Evolutionary conservation across 2,797 vertebrate genomes (phyloP).

Genomic region (Molossus molossus): DNA sequence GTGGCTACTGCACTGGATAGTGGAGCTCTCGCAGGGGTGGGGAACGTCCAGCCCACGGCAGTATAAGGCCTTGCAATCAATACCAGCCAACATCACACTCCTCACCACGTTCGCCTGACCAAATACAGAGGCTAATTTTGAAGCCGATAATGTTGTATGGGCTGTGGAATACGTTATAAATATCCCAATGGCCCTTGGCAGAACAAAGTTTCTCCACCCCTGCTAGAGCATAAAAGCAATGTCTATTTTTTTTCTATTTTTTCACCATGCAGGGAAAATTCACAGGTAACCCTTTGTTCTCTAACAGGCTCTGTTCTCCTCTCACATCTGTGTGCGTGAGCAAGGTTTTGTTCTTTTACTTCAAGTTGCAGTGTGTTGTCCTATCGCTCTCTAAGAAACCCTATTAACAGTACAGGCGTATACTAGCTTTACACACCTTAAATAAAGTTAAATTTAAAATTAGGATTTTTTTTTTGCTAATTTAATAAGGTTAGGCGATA

Average conservation of each 20-base stretch:
- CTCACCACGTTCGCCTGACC: too few species aligned
- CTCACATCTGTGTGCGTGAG: background rate
- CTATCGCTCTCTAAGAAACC: conserved; percentile 21
- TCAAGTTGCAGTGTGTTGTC: background rate
- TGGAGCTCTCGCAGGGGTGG: background rate
- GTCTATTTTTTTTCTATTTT: background rate
- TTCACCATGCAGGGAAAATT: background rate
- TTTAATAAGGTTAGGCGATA: conserved; percentile 6
- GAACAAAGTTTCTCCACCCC: too few species aligned
- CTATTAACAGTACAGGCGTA: background rate
- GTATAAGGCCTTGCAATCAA: too few species aligned
- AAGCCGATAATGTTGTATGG: too few species aligned
- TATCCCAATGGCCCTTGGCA: too few species aligned
- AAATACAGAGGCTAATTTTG: too few species aligned
- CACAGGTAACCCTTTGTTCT: conserved; percentile 11
- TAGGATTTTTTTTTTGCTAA: conserved; percentile 24
- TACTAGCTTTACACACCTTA: background rate
- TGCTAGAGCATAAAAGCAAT: background rate
- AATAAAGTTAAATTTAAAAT: conserved; percentile 48
- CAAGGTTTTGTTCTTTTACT: background rate
- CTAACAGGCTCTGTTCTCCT: background rate
- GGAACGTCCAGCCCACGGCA: too few species aligned
- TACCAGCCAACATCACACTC: too few species aligned
- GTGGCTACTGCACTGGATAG: background rate
- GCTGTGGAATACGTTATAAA: too few species aligned